A percentile compares a stretch with the other conserved stretches of the same genome.
These are phyloP conservation scores for Theristicus caerulescens DNA, from an alignment of 2,113 vertebrate genomes.

Conservation along the genomic window DNA sequence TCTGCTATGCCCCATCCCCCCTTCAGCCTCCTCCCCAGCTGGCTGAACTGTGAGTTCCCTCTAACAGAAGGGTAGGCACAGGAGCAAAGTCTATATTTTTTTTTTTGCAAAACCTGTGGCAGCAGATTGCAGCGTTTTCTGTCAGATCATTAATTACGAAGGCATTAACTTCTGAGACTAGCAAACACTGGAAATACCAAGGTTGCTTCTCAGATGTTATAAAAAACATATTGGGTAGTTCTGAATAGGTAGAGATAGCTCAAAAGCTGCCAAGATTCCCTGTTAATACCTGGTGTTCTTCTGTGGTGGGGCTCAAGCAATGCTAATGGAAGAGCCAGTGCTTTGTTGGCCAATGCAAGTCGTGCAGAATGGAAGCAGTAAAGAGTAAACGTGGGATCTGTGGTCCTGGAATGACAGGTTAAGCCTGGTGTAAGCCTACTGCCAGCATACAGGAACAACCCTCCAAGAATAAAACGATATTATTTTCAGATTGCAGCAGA, in stretches of 20 bases:
- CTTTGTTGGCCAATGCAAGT: accelerated
- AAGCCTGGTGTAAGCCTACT: neutral
- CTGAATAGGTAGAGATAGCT: neutral
- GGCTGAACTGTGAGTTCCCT: neutral
- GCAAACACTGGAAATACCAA: constrained; percentile 1
- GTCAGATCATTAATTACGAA: neutral
- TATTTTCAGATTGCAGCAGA: neutral
- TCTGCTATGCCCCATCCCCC: neutral
- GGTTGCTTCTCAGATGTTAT: neutral
- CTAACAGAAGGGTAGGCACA: neutral
- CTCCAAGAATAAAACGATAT: neutral
- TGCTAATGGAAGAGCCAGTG: neutral
- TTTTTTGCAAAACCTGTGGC: neutral
- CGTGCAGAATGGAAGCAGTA: accelerated
- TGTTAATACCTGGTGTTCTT: neutral
- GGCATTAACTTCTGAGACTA: neutral
- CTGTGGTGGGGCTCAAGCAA: neutral
- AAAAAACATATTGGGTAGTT: neutral
- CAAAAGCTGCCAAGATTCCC: neutral
- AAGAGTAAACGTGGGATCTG: neutral
- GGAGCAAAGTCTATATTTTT: neutral
- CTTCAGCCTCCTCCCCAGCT: neutral
- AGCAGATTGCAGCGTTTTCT: constrained; percentile 10
- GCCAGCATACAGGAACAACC: neutral
- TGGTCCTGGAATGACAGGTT: neutral